Evolutionary conservation across 2,797 vertebrate genomes (phyloP).

Genomic region (Okamejei kenojei): DNA sequence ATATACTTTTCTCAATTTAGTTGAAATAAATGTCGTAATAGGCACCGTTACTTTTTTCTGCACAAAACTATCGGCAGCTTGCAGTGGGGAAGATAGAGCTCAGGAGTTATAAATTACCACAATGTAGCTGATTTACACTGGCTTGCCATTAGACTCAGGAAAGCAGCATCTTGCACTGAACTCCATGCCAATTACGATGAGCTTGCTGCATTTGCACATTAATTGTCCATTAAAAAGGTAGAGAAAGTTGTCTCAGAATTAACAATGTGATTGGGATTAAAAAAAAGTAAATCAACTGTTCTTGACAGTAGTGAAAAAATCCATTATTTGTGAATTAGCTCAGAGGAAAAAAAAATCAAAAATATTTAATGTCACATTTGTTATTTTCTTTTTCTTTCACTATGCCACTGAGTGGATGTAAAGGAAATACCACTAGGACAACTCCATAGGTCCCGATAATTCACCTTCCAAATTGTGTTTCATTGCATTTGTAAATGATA

Average conservation of each 20-base stretch:
- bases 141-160: not conserved
- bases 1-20: not conserved
- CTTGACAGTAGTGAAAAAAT: not conserved
- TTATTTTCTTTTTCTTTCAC: not conserved
- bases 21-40: not conserved
- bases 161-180: not conserved
- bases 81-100: not conserved
- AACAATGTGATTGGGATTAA: not conserved
- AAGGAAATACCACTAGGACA: not conserved
- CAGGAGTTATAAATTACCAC: not conserved
- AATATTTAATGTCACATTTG: not conserved
- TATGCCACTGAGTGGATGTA: not conserved
- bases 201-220: not conserved
- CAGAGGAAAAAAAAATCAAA: not conserved
- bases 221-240: not conserved
- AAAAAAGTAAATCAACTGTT: not conserved
- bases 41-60: no score
- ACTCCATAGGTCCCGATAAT: not conserved
- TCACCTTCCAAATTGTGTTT: not conserved
- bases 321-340: not conserved
- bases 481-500: not conserved
- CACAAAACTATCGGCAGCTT: not conserved
- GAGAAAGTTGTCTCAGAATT: not conserved
- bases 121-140: not conserved
- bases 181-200: not conserved